phyloP scores from a whole-genome alignment of 2,888 invertebrate genomes.

The Drosophila mimica region DNA sequence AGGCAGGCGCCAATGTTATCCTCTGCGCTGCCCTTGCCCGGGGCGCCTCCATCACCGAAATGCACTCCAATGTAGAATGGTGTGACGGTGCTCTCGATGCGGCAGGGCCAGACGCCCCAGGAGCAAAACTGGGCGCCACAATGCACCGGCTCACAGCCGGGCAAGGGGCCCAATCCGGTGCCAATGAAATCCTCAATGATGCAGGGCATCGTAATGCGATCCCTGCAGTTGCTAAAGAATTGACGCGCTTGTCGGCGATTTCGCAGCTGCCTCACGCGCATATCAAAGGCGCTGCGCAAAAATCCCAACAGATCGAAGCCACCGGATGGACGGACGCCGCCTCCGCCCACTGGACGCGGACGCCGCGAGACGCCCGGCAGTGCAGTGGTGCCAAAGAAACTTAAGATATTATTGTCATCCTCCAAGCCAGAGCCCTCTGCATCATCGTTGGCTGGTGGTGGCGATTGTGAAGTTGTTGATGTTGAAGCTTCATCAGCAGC shows the following conservation, averaged over 20 bases:
- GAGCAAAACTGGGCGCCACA: conserved; percentile 91
- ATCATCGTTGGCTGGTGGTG: conserved; percentile 74
- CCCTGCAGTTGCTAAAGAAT: conserved; percentile 86
- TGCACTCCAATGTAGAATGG: conserved; percentile 92
- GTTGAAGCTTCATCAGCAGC: conserved; percentile 39
- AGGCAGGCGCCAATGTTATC: conserved; percentile 94
- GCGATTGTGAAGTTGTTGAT: conserved; percentile 45
- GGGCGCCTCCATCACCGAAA: conserved; percentile 89
- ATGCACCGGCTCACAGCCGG: conserved; percentile 90
- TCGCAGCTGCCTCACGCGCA: conserved; percentile 61
- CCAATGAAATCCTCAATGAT: conserved; percentile 93
- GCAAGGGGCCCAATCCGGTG: conserved; percentile 85
- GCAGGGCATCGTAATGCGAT: conserved; percentile 92
- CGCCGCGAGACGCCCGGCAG: conserved; percentile 65
- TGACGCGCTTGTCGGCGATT: conserved; percentile 64
- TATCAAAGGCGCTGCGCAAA: conserved; percentile 80
- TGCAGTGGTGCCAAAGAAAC: conserved; percentile 56
- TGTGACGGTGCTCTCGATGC: conserved; percentile 90
- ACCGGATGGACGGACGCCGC: conserved; percentile 47
- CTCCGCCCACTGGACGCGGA: conserved; percentile 77
- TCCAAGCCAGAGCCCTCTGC: conserved; percentile 87
- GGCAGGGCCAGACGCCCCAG: conserved; percentile 84
- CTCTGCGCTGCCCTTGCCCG: conserved; percentile 89
- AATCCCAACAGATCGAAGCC: conserved; percentile 84
- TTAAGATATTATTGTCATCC: conserved; percentile 53